Evolutionary conservation across 2,888 invertebrate genomes (phyloP), one percentile per base, ranked within the genome.

Genomic region (Aspidiotus rigidus): DNA sequence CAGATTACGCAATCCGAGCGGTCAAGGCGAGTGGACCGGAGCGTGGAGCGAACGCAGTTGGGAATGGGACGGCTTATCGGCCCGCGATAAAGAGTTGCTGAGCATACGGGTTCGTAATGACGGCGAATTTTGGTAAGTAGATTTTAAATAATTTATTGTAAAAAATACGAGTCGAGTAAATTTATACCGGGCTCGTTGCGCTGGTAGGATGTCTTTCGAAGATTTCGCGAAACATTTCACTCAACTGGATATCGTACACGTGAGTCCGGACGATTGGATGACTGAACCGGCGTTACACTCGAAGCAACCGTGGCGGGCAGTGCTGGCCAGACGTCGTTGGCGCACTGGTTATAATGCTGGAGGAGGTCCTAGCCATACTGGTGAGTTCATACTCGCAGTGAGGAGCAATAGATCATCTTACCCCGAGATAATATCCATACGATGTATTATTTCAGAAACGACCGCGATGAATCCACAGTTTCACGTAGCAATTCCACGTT

Each of bases 221-320:
- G 87, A 88, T 76, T 87, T 88, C 77, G 82, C 84, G 63, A 78
- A 80, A 15, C 82, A 83, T 76, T 88, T 87, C 79, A 83, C 83
- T 3, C 83, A 85, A 75, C 79, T 87, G 73, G 86, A 86, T 77
- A 80, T 89, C 74, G 86, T 88, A 73, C 88, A 88, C 77, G 83
- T 88, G 73, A 88, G 87, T 10, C 89, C 88, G 13, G 89, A 89
- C 77, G 87, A 86, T 77, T 87, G 87, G 86, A 82, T 85, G 83
- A 78, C 81, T 74, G 87, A 87, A 77, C 81, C 84, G 16, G 84
- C 85, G 49, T 80, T 87, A 73, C 86, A 84, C 76, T 82, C 83
- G 62, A 83, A 83, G 75, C 84, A 85, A 76, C 87, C 86, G 28
- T 87, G 86, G 86, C 80, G 86, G 72, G 87, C 86, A 64, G 86